These are phyloP conservation scores for Mionectes olivaceus DNA, from an alignment of 2,797 vertebrate genomes.

Conservation along the genomic window DNA sequence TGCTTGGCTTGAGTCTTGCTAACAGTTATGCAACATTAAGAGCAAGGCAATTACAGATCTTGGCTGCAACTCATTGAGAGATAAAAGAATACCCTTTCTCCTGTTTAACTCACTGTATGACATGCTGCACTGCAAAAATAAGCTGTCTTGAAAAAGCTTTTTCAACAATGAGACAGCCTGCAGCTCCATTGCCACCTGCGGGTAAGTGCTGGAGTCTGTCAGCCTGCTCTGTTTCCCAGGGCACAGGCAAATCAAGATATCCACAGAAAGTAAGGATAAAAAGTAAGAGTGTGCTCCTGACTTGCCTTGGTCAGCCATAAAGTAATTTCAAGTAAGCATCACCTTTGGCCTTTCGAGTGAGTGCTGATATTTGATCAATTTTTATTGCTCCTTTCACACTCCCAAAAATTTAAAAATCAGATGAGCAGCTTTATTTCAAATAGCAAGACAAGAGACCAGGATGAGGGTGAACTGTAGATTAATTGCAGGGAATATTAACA, in stretches of 20 bases:
- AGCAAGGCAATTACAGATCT: slow-evolving; percentile 75
- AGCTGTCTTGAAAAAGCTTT: neutral
- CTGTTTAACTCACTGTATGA: slow-evolving; percentile 34
- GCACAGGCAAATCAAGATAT: neutral
- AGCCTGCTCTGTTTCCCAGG: neutral
- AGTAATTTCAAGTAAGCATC: neutral
- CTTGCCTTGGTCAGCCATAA: neutral
- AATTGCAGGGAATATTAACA: neutral
- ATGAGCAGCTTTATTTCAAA: neutral
- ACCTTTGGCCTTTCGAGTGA: neutral
- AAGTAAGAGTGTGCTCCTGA: neutral
- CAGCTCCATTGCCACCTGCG: slow-evolving; percentile 61
- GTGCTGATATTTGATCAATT: neutral
- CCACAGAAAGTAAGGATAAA: neutral
- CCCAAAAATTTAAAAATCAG: neutral
- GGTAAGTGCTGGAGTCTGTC: slow-evolving; percentile 5
- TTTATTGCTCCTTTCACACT: neutral
- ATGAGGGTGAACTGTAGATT: neutral
- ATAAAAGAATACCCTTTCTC: slow-evolving; percentile 59
- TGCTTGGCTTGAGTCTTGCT: slow-evolving; percentile 73
- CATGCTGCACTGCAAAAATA: slow-evolving; percentile 9
- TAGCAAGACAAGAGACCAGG: rapidly evolving
- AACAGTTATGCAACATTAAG: slow-evolving; percentile 78
- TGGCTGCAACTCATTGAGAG: slow-evolving; percentile 65
- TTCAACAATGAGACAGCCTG: slow-evolving; percentile 4